Evolutionary conservation across 2,113 vertebrate species (phyloP).

Genomic region (Notechis scutatus): DNA sequence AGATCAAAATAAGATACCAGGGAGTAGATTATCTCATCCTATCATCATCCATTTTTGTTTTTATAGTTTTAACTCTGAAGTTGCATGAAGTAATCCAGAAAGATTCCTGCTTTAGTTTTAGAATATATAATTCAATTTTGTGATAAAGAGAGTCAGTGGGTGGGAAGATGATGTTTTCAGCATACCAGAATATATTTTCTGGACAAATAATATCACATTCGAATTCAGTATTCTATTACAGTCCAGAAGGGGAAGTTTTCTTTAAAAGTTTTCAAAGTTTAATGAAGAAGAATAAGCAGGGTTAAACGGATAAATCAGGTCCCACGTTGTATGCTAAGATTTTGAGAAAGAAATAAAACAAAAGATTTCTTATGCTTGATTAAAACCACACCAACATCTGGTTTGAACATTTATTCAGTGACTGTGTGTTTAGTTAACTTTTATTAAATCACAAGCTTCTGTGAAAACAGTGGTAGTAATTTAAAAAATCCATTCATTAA

Average conservation of each 20-base stretch:
- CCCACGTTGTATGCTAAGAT: background rate
- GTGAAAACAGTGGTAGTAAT: background rate
- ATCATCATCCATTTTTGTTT: background rate
- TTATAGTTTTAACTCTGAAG: background rate
- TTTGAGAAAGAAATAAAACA: background rate
- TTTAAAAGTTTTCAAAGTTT: background rate
- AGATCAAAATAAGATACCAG: background rate
- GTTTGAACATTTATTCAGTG: background rate
- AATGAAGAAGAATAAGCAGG: background rate
- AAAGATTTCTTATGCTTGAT: background rate
- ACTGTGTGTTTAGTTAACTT: background rate
- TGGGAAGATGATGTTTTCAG: background rate
- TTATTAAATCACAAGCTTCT: background rate
- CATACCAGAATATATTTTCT: background rate
- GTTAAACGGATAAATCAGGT: background rate
- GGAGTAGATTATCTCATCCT: background rate
- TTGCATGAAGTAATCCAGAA: background rate
- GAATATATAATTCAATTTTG: background rate
- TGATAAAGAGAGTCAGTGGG: background rate
- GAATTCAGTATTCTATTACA: background rate
- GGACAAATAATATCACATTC: background rate
- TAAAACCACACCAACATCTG: background rate
- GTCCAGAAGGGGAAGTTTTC: background rate
- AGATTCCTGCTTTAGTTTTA: background rate
- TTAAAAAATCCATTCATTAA: background rate